Conservation (phyloP, 2,113 vertebrate genomes). For the Pseudorasbora parva region DNA sequence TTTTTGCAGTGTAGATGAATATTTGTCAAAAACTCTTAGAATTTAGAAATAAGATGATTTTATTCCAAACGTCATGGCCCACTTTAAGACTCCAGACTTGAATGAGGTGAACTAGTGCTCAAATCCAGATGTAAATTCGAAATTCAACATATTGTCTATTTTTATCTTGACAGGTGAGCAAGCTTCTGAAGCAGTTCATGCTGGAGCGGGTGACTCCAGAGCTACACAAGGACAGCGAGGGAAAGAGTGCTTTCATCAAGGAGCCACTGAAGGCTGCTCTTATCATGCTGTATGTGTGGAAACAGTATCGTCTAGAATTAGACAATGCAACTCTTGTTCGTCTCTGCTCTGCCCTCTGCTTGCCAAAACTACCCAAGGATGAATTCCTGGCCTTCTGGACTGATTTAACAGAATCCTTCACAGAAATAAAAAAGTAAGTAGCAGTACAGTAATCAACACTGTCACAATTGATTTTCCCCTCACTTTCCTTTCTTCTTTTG, state of each 20-base stretch:
- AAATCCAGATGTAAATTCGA: neutral
- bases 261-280: constrained; percentile 68
- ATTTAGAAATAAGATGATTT: too few species aligned
- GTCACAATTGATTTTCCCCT: too few species aligned
- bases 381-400: constrained; percentile 67
- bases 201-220: constrained; percentile 62
- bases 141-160: neutral
- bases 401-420: constrained; percentile 58
- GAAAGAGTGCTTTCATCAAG: constrained; percentile 47
- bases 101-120: neutral
- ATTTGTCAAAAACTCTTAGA: too few species aligned
- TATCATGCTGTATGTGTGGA: constrained; percentile 65
- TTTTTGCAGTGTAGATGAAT: too few species aligned
- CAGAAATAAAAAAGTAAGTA: constrained; percentile 63
- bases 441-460: too few species aligned
- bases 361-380: constrained; percentile 66
- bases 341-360: constrained; percentile 67
- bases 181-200: constrained; percentile 70
- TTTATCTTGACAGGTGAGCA: constrained; percentile 63
- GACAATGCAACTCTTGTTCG: neutral
- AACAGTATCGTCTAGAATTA: constrained; percentile 34
- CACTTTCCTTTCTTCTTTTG: too few species aligned
- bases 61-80: too few species aligned
- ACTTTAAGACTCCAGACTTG: too few species aligned
- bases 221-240: constrained; percentile 50